These are phyloP conservation scores for Cromileptes altivelis DNA, from an alignment of 2,113 vertebrate species.

Conservation along the genomic window DNA sequence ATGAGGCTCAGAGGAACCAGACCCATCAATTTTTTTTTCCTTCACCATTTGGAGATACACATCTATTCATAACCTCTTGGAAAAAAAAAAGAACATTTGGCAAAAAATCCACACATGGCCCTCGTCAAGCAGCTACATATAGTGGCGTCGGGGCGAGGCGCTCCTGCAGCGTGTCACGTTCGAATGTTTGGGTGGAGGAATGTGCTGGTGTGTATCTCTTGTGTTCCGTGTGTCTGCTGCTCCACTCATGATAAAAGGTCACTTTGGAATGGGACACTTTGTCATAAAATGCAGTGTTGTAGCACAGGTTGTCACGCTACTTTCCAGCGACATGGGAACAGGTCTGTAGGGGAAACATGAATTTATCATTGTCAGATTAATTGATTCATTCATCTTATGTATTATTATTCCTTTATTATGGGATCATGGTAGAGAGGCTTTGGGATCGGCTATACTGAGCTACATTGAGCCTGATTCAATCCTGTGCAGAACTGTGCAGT, in stretches of 20 bases:
- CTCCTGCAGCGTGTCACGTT: conserved; percentile 85
- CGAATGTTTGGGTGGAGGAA: conserved; percentile 84
- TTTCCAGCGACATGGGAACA: not conserved
- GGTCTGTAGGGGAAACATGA: not conserved
- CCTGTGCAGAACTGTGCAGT: too few species aligned
- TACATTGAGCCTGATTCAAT: too few species aligned
- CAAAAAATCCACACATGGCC: conserved; percentile 80
- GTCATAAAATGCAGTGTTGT: conserved; percentile 31
- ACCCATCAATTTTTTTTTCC: conserved; percentile 16
- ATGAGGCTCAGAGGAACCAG: conserved; percentile 51
- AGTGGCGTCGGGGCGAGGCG: conserved; percentile 64
- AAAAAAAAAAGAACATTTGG: conserved; percentile 63
- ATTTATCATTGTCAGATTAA: not conserved
- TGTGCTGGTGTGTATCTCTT: conserved; percentile 80
- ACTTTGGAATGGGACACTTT: conserved; percentile 32
- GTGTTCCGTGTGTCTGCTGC: conserved; percentile 62
- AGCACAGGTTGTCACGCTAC: conserved; percentile 9
- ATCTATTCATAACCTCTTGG: conserved; percentile 65
- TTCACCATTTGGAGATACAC: conserved; percentile 50
- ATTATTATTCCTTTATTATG: not conserved
- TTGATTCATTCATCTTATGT: not conserved
- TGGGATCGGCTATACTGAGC: too few species aligned
- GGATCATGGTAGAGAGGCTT: not conserved
- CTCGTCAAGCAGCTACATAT: conserved; percentile 70
- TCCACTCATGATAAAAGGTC: conserved; percentile 28